phyloP scores from a whole-genome alignment of 2,888 invertebrate species.

The Venusia cambrica region DNA sequence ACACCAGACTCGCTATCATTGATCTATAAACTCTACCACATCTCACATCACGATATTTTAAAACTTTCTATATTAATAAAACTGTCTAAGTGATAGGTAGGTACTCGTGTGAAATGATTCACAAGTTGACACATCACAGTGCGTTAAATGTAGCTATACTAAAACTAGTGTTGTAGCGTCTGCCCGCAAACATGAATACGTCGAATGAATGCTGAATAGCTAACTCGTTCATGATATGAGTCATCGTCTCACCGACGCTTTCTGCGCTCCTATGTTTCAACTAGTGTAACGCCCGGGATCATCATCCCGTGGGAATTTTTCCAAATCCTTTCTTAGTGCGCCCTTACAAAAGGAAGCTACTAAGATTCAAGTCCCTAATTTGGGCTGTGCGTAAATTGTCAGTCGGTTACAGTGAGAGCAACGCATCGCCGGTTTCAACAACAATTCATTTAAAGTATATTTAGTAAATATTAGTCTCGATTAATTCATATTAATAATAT shows the following conservation, averaged over 20 bases:
- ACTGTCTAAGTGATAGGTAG: conserved; percentile 28
- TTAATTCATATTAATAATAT: no score
- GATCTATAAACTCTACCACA: conserved; percentile 17
- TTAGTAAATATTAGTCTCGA: no score
- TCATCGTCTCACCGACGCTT: conserved; percentile 57
- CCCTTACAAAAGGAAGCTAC: no score
- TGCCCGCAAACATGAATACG: conserved; percentile 44
- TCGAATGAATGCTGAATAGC: conserved; percentile 63
- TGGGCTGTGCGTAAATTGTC: no score
- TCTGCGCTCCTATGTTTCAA: conserved; percentile 35
- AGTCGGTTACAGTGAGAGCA: no score
- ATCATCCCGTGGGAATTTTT: no score
- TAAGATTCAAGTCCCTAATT: no score
- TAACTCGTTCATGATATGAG: conserved; percentile 53
- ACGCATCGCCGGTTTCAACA: conserved; percentile 17
- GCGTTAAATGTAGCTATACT: conserved; percentile 45
- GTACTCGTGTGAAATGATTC: conserved; percentile 45
- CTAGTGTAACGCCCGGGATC: conserved; percentile 35
- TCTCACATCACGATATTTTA: conserved; percentile 21
- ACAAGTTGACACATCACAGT: conserved; percentile 38
- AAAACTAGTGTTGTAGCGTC: conserved; percentile 45
- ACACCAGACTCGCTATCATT: conserved; percentile 41
- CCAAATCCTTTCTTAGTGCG: no score
- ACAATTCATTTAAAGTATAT: no score
- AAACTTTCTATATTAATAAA: conserved; percentile 32